Evolutionary conservation across 1,140 invertebrate genomes (phyloP), one percentile per base, ranked within the genome.

Genomic region (Drosophila gunungcola): DNA sequence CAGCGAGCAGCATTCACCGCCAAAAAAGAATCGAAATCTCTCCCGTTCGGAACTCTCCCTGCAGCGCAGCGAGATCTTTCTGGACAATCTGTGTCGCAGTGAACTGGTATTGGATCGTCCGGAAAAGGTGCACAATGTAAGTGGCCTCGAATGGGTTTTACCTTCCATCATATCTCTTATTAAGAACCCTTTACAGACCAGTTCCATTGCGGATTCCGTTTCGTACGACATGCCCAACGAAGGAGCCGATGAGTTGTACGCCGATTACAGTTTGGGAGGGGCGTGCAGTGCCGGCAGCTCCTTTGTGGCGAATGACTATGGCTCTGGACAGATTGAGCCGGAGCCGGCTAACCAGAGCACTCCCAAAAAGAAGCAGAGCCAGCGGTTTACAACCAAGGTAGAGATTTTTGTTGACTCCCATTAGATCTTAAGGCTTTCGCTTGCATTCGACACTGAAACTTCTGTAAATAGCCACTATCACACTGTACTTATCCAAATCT

Each of bases 361-460:
- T 2, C 90, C 90, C 29, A 90, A 92, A 25, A 57, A 73, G 54
- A 86, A 54, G 53, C 63, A 76, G n/a, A 49, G 55, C 25, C 74
- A 78, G 51, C 67, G 75, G 21, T 91, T 86, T 74, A 90, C 78
- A 41, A 86, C 91, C 73, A 92, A 92, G 91, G 91, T 92, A 92
- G 91, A 92, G 73, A 73, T 92, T 72, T 91, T 86, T 84, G 63
- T 92, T 83, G 88, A 92, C 67, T 90, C 90, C 48, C 85, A 91
- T 75, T 91, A 74, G 63, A 13, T 16, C 7, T 7, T 70, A 84
- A 73, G 56, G 32, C 52, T 53, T 46, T 42, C 36, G 62, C 62
- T 51, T 64, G 2, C 34, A 46, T 42, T 10, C 36, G 38, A 25
- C 39, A 62, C 36, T 52, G 51, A 45, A 38, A 32, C 25, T 42